Base-by-base conservation (phyloP, 92 coral and sea anemone genomes). In the Parazoanthus darwini region DNA sequence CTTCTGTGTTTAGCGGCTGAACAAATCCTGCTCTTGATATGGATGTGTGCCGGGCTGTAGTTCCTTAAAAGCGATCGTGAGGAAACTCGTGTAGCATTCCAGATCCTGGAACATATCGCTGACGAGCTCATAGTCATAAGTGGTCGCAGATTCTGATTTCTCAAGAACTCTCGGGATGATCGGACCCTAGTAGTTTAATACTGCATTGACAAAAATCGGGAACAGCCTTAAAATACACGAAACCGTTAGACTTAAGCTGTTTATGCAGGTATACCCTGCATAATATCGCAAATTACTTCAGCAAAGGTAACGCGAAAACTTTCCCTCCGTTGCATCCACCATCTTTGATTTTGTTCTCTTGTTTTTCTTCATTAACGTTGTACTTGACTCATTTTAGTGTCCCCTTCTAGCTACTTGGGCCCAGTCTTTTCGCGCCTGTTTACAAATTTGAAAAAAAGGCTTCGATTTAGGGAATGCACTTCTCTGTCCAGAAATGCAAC, bases 371-470 rank as follows among this genome's bases (percentile, higher is more conserved):
- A 11, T 14, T 68, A 56, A 26, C 82, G 65, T 43, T 78, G 81
- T 79, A 79, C 54, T 51, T 33, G 75, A 22, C 50, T 65, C 26
- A 87, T 22, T 59, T 66, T 87, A 80, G 75, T 87, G 54, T 76
- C 84, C 74, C 54, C n/a, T 16, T 42, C 73, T 7, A 20, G 70
- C 51, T 46, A 25, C 70, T 85, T 23, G 74, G 25, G 10, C 80
- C 78, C 79, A 71, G 80, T 70, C 42, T 85, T 85, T 26, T 38
- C 80, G 6, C 42, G 33, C 68, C 11, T 38, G 15, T 33, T 15
- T 42, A 7, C 76, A 14, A 72, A 3, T 29, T 29, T 29, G 33
- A 0, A 15, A 16, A 29, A 26, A 29, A 8, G 16, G 15, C 15
- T 81, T 73, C 33, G 37, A 8, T 50, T n/a, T 66, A 80, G 70